These are phyloP conservation scores for Aspiorhynchus laticeps DNA, from an alignment of 2,113 vertebrate species.

Conservation along the genomic window DNA sequence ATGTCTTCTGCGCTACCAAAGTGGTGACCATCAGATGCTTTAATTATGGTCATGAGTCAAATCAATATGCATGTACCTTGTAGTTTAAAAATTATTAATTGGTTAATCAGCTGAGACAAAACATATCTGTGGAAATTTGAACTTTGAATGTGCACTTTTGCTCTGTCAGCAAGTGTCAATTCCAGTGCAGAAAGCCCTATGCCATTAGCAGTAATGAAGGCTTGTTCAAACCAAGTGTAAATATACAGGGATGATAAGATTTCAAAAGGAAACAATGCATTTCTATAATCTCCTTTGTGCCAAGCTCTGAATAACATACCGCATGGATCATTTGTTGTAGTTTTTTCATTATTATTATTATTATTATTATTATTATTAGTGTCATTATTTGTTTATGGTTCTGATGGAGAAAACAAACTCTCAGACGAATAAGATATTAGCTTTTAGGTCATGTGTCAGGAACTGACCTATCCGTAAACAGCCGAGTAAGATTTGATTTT, in stretches of 20 bases:
- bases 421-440: neutral
- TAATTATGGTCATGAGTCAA: neutral
- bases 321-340: neutral
- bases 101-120: neutral
- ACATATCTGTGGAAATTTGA: neutral
- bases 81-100: neutral
- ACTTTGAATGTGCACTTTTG: neutral
- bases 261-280: neutral
- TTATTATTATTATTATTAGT: neutral
- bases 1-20: neutral
- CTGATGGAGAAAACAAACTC: neutral
- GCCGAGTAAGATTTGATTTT: neutral
- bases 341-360: neutral
- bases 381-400: neutral
- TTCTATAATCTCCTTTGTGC: neutral
- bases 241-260: neutral
- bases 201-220: neutral
- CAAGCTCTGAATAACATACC: neutral
- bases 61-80: neutral
- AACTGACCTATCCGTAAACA: neutral
- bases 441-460: neutral
- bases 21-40: neutral
- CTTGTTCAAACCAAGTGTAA: conserved; percentile 23
- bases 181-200: conserved; percentile 28
- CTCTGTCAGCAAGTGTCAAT: neutral